Percentiles rank a stretch among this genome's conserved stretches.
Conservation (phyloP, 2,888 invertebrate genomes). For the Pachydiplax longipennis region DNA sequence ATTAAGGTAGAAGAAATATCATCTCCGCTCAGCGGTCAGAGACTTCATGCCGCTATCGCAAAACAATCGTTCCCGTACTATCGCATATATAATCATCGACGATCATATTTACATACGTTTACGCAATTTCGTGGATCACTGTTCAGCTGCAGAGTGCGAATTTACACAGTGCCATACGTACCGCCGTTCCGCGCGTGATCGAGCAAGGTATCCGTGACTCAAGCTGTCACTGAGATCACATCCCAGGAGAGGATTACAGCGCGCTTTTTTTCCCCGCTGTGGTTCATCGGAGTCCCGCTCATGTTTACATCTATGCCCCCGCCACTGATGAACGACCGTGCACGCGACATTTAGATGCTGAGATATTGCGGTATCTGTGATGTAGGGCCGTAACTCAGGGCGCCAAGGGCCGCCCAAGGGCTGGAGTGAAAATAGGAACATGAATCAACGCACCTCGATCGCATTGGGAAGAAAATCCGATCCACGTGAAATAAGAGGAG, state of each 20-base stretch:
- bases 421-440: background rate
- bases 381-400: constrained; percentile 3
- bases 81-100: too few species aligned
- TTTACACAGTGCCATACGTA: too few species aligned
- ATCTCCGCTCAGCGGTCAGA: too few species aligned
- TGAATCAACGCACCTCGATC: background rate
- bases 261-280: background rate
- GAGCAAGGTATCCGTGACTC: background rate
- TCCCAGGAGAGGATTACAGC: background rate
- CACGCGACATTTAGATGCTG: constrained; percentile 33
- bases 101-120: too few species aligned
- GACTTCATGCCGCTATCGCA: too few species aligned
- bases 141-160: too few species aligned
- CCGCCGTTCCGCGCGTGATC: background rate
- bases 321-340: constrained; percentile 23
- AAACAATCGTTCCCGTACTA: too few species aligned
- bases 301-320: background rate
- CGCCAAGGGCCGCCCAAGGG: background rate
- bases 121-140: too few species aligned
- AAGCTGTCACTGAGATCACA: background rate
- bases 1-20: too few species aligned
- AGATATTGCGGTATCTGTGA: constrained; percentile 33
- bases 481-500: background rate
- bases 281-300: background rate
- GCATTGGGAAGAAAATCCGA: background rate